Evolutionary conservation across 2,888 invertebrate species (phyloP).

Genomic region (Nomada fabriciana): DNA sequence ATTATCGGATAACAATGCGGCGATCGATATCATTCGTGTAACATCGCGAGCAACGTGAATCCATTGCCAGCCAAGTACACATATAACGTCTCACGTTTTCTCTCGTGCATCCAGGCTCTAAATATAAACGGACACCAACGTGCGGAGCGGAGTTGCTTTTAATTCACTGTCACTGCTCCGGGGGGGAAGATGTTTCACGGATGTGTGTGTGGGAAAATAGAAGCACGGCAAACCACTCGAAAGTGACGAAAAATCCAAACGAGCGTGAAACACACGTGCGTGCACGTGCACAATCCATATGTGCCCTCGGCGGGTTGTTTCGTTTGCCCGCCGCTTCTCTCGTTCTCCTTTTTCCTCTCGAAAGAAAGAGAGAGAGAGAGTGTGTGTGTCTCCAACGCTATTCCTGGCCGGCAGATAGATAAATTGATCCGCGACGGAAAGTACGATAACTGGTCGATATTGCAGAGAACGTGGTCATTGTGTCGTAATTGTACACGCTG

Average conservation of each 20-base stretch:
- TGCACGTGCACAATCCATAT: constrained; percentile 27
- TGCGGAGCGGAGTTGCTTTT: constrained; percentile 26
- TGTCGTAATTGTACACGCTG: constrained; percentile 35
- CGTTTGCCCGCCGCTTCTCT: background rate
- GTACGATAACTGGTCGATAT: constrained; percentile 47
- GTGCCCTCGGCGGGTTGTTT: constrained; percentile 10
- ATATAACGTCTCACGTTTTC: constrained; percentile 15
- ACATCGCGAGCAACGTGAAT: constrained; percentile 44
- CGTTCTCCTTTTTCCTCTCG: too few species aligned
- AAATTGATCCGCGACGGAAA: constrained; percentile 32
- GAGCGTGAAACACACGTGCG: constrained; percentile 32
- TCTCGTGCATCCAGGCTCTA: constrained; percentile 42
- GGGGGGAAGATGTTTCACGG: constrained; percentile 32
- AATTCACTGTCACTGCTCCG: constrained; percentile 57
- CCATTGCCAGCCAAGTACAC: background rate
- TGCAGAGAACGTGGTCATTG: constrained; percentile 41
- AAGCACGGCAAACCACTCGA: constrained; percentile 19
- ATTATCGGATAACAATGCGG: constrained; percentile 40
- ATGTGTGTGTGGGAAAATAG: constrained; percentile 27
- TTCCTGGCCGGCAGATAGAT: constrained; percentile 43
- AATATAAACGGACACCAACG: constrained; percentile 49
- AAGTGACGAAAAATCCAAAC: constrained; percentile 55
- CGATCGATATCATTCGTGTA: constrained; percentile 32
- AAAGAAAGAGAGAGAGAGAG: too few species aligned
- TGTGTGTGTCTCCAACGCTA: background rate